phyloP scores from a whole-genome alignment of 2,888 invertebrate species.

The Lochmaea capreae region DNA sequence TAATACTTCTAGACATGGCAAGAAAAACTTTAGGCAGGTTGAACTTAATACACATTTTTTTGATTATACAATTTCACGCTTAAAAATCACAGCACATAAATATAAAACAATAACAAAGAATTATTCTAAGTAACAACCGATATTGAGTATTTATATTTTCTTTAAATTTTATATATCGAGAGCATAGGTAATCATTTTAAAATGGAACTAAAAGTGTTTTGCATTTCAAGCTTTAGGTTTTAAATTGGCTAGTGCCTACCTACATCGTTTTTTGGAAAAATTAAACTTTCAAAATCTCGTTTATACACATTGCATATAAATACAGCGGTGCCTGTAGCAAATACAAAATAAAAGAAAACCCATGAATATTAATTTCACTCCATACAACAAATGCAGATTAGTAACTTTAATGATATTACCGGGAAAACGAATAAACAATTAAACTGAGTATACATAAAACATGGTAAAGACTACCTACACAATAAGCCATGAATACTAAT shows the following conservation, averaged over 20 bases:
- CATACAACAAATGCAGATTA: background rate
- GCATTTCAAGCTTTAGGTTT: constrained; percentile 2
- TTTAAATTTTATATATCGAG: constrained; percentile 2
- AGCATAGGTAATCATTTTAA: background rate
- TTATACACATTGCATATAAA: background rate
- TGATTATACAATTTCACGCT: constrained; percentile 59
- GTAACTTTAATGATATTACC: background rate
- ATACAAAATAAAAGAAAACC: background rate
- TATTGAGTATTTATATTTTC: constrained; percentile 28
- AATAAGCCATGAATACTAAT: constrained; percentile 2
- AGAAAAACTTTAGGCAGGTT: constrained; percentile 65
- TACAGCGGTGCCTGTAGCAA: background rate
- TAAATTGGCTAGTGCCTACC: no score
- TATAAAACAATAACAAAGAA: constrained; percentile 61
- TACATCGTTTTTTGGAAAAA: no score
- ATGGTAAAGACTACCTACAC: background rate
- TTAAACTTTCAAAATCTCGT: no score
- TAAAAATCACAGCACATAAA: constrained; percentile 66
- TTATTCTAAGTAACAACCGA: constrained; percentile 52
- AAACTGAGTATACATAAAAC: constrained; percentile 1
- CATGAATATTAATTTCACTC: background rate
- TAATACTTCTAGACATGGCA: constrained; percentile 66
- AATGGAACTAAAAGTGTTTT: constrained; percentile 2
- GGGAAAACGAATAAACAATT: background rate
- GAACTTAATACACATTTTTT: constrained; percentile 52